Conservation (phyloP, 1,140 invertebrate genomes). For the Archegozetes longisetosus region DNA sequence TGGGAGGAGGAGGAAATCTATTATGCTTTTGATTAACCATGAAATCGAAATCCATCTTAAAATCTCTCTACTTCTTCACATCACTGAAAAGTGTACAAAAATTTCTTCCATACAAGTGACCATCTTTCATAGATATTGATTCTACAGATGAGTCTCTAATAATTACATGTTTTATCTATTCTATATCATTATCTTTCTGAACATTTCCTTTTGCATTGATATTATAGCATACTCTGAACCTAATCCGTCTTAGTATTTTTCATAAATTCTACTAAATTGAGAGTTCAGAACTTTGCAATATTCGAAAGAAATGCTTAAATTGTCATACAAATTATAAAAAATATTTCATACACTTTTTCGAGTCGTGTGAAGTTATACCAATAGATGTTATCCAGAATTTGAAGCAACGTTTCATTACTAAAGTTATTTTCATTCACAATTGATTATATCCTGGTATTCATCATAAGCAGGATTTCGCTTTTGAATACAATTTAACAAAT, state of each 20-base stretch:
- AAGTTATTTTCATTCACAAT: neutral
- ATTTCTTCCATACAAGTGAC: neutral
- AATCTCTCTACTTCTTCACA: neutral
- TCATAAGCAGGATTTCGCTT: neutral
- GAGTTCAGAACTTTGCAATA: neutral
- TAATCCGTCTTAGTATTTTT: neutral
- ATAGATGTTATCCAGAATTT: neutral
- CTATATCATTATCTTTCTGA: no score
- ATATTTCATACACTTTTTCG: neutral
- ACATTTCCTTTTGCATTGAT: neutral
- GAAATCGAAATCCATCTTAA: neutral
- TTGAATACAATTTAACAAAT: neutral
- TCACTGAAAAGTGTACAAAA: neutral
- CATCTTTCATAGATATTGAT: neutral
- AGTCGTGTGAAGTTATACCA: neutral
- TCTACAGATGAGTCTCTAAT: neutral
- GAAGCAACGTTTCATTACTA: neutral
- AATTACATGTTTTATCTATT: no score
- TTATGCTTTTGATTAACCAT: neutral
- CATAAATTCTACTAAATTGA: neutral
- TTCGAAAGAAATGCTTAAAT: neutral
- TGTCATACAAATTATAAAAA: neutral
- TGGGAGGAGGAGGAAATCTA: neutral
- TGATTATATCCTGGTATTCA: neutral
- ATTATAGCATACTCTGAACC: neutral